Evolutionary conservation across 1,140 invertebrate species (phyloP), one percentile per base, ranked within the genome.

Genomic region (Mamestra configurata): DNA sequence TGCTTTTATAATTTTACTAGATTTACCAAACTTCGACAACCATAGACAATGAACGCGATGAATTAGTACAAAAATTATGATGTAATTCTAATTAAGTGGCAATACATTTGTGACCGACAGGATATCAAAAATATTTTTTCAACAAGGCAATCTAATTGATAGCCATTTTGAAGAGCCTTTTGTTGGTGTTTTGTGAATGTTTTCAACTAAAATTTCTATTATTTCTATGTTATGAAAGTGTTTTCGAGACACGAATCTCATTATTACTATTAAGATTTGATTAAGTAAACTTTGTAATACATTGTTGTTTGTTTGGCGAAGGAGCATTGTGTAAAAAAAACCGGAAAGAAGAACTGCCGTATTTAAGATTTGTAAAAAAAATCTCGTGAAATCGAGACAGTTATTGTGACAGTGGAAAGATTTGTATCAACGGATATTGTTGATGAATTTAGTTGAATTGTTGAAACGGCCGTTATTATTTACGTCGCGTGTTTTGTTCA

Each of bases 121-220:
- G 91, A 94, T 93, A 94, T 94, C 89, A 92, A 89, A 93, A 93
- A 90, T 88, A 88, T 91, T 95, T 95, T 94, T 95, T 95, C 92
- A 93, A 91, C 88, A 92, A 92, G 90, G 86, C 82, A 92, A 92
- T 86, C 85, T 93, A 89, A 93, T 93, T 94, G 91, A 94, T 94
- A 94, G 93, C 93, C 93, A 95, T 95, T 95, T 95, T 95, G 93
- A 93, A 92, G 91, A 93, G 90, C 91, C 92, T 95, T 95, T 95
- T 95, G 93, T 95, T 95, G 91, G 93, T 95, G 93, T 95, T 95
- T 95, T 95, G 90, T 94, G 92, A 92, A 95, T 95, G 93, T 95
- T 95, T 95, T 94, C 89, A 90, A 89, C 82, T 83, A 90, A 89
- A 89, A 90, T 92, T 90, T 89, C 80, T 77, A 82, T 84, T 87